Conservation (phyloP, 2,888 invertebrate species). For the Drosophila lutescens region DNA sequence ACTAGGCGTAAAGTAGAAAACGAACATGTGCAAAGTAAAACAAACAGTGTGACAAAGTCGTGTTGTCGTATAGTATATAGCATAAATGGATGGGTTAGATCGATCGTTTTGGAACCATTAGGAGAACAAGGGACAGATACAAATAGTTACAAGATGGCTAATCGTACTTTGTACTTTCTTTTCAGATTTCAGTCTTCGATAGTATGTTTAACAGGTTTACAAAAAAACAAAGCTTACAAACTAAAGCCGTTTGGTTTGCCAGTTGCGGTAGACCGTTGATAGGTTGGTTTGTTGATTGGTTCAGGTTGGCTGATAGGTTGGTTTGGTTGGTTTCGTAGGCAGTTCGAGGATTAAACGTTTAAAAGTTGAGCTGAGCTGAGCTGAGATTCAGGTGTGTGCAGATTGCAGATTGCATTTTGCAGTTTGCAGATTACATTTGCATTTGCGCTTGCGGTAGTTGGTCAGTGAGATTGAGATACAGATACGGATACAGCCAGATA, state of each 20-base stretch:
- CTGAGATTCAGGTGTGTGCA: conserved; percentile 62
- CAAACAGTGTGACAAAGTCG: conserved; percentile 51
- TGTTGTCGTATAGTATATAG: conserved; percentile 41
- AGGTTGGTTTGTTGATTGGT: conserved; percentile 57
- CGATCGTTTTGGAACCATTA: conserved; percentile 57
- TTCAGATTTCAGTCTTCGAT: conserved; percentile 25
- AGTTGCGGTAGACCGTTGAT: conserved; percentile 60
- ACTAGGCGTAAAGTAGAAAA: conserved; percentile 49
- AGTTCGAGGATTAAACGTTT: conserved; percentile 55
- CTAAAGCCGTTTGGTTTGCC: conserved; percentile 63
- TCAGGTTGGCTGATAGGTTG: conserved; percentile 47
- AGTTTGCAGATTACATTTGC: conserved; percentile 46
- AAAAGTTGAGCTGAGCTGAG: conserved; percentile 48
- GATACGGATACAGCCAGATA: conserved; percentile 42
- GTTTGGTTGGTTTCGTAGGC: conserved; percentile 58
- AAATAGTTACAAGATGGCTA: conserved; percentile 52
- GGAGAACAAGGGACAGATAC: conserved; percentile 64
- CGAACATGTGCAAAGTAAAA: conserved; percentile 54
- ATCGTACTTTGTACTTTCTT: conserved; percentile 29
- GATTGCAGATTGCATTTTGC: conserved; percentile 39
- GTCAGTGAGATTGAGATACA: conserved; percentile 64
- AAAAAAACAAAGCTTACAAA: conserved; percentile 61
- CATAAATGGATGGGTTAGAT: conserved; percentile 56
- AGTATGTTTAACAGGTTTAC: conserved; percentile 53
- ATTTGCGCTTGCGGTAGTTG: conserved; percentile 64